A percentile compares a stretch with the other conserved stretches of the same genome.
These are phyloP conservation scores for Vombatus ursinus DNA, from an alignment of 2,113 vertebrate genomes.

Conservation along the genomic window DNA sequence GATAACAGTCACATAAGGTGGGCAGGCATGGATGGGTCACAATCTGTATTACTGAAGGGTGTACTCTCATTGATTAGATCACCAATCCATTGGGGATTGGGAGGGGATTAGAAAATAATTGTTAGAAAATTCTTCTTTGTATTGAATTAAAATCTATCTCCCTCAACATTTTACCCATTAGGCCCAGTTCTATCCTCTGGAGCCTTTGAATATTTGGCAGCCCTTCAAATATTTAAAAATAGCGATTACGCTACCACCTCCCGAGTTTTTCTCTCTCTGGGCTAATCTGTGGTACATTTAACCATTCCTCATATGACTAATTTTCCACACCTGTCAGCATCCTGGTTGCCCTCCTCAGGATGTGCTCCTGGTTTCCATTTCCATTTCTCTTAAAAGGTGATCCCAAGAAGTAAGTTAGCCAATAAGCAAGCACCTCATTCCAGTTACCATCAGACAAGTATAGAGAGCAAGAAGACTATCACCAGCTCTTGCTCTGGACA, in stretches of 20 bases:
- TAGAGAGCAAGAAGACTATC: not conserved
- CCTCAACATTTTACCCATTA: not conserved
- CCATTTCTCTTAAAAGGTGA: not conserved
- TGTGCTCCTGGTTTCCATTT: constrained; percentile 34
- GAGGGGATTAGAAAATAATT: not conserved
- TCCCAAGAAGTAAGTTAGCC: constrained; percentile 26
- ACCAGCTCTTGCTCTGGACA: not conserved
- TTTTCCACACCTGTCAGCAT: not conserved
- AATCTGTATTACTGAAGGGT: not conserved
- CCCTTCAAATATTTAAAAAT: constrained; percentile 62
- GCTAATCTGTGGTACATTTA: constrained; percentile 20
- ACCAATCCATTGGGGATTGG: not conserved
- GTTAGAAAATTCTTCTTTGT: not conserved
- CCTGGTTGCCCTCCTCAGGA: not conserved
- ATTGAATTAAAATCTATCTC: not conserved
- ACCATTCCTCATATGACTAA: not conserved
- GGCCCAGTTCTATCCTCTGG: not conserved
- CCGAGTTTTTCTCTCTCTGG: not conserved
- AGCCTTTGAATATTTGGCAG: not conserved
- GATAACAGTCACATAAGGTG: not conserved
- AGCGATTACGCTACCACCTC: constrained; percentile 43
- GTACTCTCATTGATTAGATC: not conserved
- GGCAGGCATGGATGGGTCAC: not conserved
- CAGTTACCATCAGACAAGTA: constrained; percentile 46
- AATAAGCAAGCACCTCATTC: constrained; percentile 13